Evolutionary conservation across 2,797 vertebrate species (phyloP), one percentile per base, ranked within the genome.

Genomic region (Pygocentrus nattereri): DNA sequence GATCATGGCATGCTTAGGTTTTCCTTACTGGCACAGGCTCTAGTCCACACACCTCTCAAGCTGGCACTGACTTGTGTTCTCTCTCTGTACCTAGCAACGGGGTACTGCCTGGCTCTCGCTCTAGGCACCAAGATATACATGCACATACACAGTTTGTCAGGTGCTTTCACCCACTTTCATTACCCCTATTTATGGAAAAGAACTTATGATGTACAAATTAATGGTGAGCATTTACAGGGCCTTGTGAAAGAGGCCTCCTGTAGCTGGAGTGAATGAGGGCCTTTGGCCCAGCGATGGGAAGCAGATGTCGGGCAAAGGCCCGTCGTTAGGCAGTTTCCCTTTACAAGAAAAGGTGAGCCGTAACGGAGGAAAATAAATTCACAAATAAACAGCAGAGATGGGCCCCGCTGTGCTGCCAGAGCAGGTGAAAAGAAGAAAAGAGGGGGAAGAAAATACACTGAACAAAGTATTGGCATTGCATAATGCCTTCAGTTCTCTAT

Each of bases 141-240:
- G n/a, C 64, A 41, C 59, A 73, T 61, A 82, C 58, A 62, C 56
- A 62, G 25, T 31, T 8, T 25, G 61, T 84, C 91, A 91, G 89
- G 89, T 91, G 89, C 91, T 90, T 90, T 83, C 87, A 88, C 85
- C 88, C 88, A 85, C 87, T 93, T 94, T 90, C 89, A 92, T 86
- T 83, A 27, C 81, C 85, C 85, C 67, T 81, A 79, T 94, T 95
- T 94, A 94, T 93, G 87, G 91, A 92, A 90, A 88, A 90, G 77
- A 87, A 84, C 90, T 92, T 93, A 92, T 91, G 90, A 92, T 92
- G 93, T 94, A 93, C 93, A 94, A 95, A 95, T 95, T 95, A 94
- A 94, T 92, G 88, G 92, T 91, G 92, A 89, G 87, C 88, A 87
- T 95, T 95, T 94, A 94, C 90, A 85, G 91, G 80, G 41, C 85